These are phyloP conservation scores for Charaxes varanes DNA, from an alignment of 1,140 invertebrate species.

Conservation along the genomic window DNA sequence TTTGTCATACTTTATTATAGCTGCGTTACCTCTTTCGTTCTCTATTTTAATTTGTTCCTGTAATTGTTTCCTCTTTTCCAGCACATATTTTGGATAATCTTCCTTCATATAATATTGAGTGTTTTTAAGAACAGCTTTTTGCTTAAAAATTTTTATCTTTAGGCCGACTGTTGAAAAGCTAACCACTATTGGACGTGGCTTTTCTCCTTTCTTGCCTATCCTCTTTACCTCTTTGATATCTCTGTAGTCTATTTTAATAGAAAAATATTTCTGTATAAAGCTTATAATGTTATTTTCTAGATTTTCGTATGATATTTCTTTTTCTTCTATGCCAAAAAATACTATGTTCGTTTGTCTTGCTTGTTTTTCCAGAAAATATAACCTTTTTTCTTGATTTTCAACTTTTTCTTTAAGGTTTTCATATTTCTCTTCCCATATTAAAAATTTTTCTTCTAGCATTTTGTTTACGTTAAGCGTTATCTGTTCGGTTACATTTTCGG, in stretches of 20 bases:
- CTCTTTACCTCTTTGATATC: slow-evolving; percentile 4
- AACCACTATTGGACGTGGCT: slow-evolving; percentile 13
- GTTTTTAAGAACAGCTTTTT: slow-evolving; percentile 6
- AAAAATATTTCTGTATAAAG: slow-evolving; percentile 5
- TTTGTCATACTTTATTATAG: slow-evolving; percentile 23
- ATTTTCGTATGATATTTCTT: slow-evolving; percentile 2
- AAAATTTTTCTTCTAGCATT: slow-evolving; percentile 6
- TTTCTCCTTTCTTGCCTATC: slow-evolving; percentile 2
- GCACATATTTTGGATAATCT: slow-evolving; percentile 6
- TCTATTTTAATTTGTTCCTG: slow-evolving; percentile 19
- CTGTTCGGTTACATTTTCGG: slow-evolving; percentile 1
- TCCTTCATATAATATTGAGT: slow-evolving; percentile 15
- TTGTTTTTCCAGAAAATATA: slow-evolving; percentile 10
- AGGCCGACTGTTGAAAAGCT: slow-evolving; percentile 12
- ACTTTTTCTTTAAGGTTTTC: slow-evolving; percentile 11
- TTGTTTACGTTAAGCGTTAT: slow-evolving; percentile 2
- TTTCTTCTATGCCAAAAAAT: slow-evolving; percentile 9
- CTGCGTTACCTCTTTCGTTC: slow-evolving; percentile 18
- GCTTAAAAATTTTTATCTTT: slow-evolving; percentile 5
- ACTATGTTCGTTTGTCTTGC: slow-evolving; percentile 3
- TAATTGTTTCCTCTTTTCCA: slow-evolving; percentile 13
- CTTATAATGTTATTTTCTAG: slow-evolving; percentile 1
- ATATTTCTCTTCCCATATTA: not conserved
- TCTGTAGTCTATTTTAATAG: not conserved
- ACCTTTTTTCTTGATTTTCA: slow-evolving; percentile 6